Conservation (phyloP, 2,113 vertebrate species). For the Zapornia atra region DNA sequence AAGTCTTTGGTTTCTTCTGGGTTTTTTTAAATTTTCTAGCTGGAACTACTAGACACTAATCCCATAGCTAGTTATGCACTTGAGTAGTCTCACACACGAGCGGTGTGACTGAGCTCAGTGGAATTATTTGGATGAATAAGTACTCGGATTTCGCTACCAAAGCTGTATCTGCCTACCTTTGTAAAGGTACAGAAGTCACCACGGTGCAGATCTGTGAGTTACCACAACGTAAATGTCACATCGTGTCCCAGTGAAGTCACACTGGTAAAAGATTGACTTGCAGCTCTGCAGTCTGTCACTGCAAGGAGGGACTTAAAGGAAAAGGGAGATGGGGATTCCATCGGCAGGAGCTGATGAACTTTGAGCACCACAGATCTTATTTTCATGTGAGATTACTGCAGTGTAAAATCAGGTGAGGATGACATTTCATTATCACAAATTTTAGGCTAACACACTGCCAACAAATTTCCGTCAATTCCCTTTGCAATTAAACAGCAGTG, state of each 20-base stretch:
- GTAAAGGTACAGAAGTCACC: background rate
- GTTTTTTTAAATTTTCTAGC: background rate
- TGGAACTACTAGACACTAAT: background rate
- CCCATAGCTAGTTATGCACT: background rate
- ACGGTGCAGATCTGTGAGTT: background rate
- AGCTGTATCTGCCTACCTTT: background rate
- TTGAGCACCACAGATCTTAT: background rate
- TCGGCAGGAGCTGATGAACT: background rate
- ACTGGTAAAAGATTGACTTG: background rate
- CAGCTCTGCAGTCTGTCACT: background rate
- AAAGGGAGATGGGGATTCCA: background rate
- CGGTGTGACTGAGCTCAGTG: background rate
- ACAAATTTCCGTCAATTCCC: background rate
- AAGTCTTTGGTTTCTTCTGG: background rate
- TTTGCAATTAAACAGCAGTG: background rate
- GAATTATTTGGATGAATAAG: background rate
- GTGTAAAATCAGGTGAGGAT: background rate
- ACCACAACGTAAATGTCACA: background rate
- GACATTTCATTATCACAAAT: background rate
- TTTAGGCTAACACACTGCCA: background rate
- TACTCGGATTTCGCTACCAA: background rate
- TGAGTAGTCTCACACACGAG: background rate
- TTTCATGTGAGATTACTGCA: background rate
- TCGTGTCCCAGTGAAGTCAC: background rate
- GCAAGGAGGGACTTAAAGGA: background rate